Conservation (phyloP, 2,888 invertebrate genomes). For the Acanthopleura granulata region DNA sequence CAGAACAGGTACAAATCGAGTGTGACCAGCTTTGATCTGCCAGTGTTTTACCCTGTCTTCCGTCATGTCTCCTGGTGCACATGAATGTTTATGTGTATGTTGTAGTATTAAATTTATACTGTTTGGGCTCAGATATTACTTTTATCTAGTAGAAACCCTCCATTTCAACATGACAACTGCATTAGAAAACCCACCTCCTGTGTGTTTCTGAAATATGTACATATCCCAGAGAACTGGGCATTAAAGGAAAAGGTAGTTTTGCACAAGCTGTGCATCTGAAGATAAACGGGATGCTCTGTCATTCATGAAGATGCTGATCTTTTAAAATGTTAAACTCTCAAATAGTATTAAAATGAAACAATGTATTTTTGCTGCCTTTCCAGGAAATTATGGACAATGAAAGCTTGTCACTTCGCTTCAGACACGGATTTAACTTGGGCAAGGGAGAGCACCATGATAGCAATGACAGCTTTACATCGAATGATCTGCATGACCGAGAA, state of each 20-base stretch:
- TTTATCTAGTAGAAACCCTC: too few relatives aligned
- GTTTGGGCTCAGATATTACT: too few relatives aligned
- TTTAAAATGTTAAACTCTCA: neutral
- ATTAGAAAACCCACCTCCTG: too few relatives aligned
- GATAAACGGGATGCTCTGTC: too few relatives aligned
- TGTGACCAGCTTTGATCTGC: too few relatives aligned
- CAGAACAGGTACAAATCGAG: conserved; percentile 55
- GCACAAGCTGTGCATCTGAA: too few relatives aligned
- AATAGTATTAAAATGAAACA: too few relatives aligned
- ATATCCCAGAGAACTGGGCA: too few relatives aligned
- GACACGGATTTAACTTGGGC: conserved; percentile 39
- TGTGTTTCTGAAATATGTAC: too few relatives aligned
- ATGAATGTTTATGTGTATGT: neutral
- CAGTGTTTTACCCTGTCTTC: neutral
- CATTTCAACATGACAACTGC: too few relatives aligned
- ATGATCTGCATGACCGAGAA: conserved; percentile 39
- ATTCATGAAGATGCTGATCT: neutral
- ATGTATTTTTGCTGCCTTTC: conserved; percentile 25
- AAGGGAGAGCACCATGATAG: conserved; percentile 66
- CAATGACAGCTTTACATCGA: conserved; percentile 61
- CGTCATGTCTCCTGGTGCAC: too few relatives aligned
- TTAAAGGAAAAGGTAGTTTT: too few relatives aligned
- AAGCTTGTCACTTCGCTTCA: conserved; percentile 38
- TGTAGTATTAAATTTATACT: neutral
- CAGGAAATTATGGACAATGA: conserved; percentile 63